Evolutionary conservation across 2,797 vertebrate species (phyloP), one percentile per base, ranked within the genome.

Genomic region (Uromys caudimaculatus): DNA sequence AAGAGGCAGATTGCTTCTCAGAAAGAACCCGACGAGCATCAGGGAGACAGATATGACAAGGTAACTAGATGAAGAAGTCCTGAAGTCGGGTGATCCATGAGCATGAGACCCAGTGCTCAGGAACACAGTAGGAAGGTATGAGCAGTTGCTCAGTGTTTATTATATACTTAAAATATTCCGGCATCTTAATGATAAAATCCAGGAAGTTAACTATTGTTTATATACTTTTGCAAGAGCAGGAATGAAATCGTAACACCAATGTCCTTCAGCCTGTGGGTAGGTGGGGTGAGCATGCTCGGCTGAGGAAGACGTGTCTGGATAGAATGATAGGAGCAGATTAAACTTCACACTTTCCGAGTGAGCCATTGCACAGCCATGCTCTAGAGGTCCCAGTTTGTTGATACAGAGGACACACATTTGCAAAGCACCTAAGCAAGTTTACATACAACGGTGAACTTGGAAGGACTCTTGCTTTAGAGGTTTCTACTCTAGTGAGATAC

Each of bases 1-100:
- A 76, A 96, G 85, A 97, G 84, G 81, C 54, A 92, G 93, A 71
- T 93, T 79, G 81, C n/a, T 21, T 64, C 71, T 91, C 83, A 58
- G 90, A 87, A 84, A 95, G 76, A 91, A 83, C 73, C 41, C 81
- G 58, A 67, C 77, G 89, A 89, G 3, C 41, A 71, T 52, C 27
- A 23, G 41, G 44, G 91, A 89, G 64, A 58, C 58, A 90, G 79
- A 82, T 67, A 64, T 87, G 13, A 8, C 29, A 79, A 94, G 90
- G 41, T 29, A 93, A 50, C 73, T 76, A 89, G 17, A 35, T 47
- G 29, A 44, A 86, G 89, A 90, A 60, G n/a, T 92, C 79, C 4
- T 7, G 71, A 96, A 81, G 91, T 81, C 62, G 54, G 73, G 67
- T 56, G 29, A 90, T 86, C 84, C 27, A 16, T 5, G 16, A 47